phyloP scores from a whole-genome alignment of 1,140 invertebrate species.

The Bombyx mandarina region DNA sequence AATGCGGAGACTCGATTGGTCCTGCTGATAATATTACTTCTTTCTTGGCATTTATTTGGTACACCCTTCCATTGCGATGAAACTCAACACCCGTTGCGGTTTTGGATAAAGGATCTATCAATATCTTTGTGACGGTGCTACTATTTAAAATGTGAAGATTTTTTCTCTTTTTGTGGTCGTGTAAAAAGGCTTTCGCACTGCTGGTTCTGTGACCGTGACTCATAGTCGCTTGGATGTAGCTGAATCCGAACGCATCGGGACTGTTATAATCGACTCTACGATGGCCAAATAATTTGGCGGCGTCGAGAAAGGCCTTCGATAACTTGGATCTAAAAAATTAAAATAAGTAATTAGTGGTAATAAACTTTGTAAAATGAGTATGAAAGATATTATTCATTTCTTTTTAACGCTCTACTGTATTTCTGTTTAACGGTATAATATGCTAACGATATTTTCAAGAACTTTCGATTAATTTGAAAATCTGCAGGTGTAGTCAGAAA shows the following conservation, averaged over 20 bases:
- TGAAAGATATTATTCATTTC: no score
- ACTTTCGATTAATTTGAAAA: no score
- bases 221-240: constrained; percentile 77
- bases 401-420: no score
- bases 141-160: constrained; percentile 77
- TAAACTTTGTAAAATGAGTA: no score
- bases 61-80: constrained; percentile 53
- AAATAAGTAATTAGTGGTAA: no score
- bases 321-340: constrained; percentile 61
- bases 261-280: constrained; percentile 77
- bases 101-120: constrained; percentile 73
- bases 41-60: constrained; percentile 72
- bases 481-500: no score
- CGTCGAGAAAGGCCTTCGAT: constrained; percentile 75
- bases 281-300: constrained; percentile 73
- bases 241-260: constrained; percentile 75
- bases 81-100: constrained; percentile 77
- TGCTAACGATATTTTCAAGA: no score
- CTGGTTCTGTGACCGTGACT: constrained; percentile 65
- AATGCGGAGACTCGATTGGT: constrained; percentile 83
- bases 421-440: no score
- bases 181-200: constrained; percentile 73
- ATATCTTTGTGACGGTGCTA: constrained; percentile 74
- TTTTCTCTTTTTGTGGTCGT: constrained; percentile 69
- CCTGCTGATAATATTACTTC: constrained; percentile 83